These are phyloP conservation scores for Tetrax tetrax DNA, from an alignment of 2,113 vertebrate species.

Conservation along the genomic window DNA sequence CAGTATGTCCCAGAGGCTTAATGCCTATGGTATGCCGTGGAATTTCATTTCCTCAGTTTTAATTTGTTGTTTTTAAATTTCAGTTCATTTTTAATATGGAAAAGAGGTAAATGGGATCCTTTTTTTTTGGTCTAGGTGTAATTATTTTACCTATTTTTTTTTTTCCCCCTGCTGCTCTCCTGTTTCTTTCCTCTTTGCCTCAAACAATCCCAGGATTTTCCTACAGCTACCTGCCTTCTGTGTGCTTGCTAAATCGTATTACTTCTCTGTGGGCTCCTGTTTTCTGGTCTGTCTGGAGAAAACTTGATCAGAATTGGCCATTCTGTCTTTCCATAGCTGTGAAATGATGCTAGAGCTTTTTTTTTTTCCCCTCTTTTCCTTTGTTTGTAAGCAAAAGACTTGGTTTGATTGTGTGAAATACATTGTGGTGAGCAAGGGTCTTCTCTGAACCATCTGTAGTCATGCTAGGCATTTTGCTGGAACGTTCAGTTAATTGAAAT, in stretches of 20 bases:
- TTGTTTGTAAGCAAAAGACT: conserved; percentile 12
- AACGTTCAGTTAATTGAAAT: neutral
- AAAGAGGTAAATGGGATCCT: neutral
- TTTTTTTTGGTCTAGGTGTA: neutral
- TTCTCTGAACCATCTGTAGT: neutral
- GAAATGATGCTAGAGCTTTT: neutral
- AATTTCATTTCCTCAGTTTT: conserved; percentile 47
- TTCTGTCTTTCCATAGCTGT: neutral
- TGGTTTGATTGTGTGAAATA: neutral
- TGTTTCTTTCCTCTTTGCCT: neutral
- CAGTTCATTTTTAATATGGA: neutral
- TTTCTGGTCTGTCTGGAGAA: neutral
- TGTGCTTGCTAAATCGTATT: neutral
- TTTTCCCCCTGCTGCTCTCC: neutral
- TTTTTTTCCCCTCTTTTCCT: neutral
- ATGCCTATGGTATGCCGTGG: neutral
- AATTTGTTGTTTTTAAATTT: conserved; percentile 64
- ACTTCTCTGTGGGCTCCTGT: neutral
- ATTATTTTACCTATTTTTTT: neutral
- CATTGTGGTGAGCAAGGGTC: neutral
- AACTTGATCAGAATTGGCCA: neutral
- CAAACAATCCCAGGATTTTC: neutral
- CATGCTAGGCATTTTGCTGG: neutral
- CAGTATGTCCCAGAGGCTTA: conserved; percentile 10
- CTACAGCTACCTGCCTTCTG: neutral